Conservation (phyloP, 1,140 invertebrate genomes). For the Rhynchophorus ferrugineus region DNA sequence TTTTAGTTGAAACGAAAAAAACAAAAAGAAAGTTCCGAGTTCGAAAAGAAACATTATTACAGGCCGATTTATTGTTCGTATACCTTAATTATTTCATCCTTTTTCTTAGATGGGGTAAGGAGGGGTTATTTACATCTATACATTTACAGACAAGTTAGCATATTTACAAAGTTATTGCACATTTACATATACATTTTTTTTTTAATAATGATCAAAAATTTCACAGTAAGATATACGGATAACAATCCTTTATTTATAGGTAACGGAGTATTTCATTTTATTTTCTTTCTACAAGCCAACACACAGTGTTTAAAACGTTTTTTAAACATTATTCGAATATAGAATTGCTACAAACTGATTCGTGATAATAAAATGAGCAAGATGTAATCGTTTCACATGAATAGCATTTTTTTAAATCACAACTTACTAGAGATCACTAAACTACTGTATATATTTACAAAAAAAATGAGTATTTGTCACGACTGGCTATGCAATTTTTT, state of each 20-base stretch:
- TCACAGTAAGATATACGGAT: constrained; percentile 13
- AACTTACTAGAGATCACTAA: constrained; percentile 34
- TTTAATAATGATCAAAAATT: constrained; percentile 14
- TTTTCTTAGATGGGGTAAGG: constrained; percentile 12
- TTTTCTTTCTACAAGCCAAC: constrained; percentile 18
- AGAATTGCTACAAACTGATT: constrained; percentile 1
- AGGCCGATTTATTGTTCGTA: constrained; percentile 28
- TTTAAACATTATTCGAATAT: constrained; percentile 2
- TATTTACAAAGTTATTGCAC: constrained; percentile 43
- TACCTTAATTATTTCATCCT: constrained; percentile 29
- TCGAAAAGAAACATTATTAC: background rate
- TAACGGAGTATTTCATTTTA: constrained; percentile 10
- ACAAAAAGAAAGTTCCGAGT: background rate
- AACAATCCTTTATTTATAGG: constrained; percentile 11
- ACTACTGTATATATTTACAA: constrained; percentile 30
- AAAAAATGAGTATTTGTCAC: constrained; percentile 37
- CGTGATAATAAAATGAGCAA: constrained; percentile 33
- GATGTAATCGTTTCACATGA: constrained; percentile 27
- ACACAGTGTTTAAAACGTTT: constrained; percentile 5
- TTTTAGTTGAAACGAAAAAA: no score
- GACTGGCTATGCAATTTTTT: constrained; percentile 32
- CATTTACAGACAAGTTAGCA: constrained; percentile 34
- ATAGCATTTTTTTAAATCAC: constrained; percentile 29
- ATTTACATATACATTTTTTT: constrained; percentile 39
- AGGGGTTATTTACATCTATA: constrained; percentile 39